A percentile compares a stretch with the other conserved stretches of the same genome.
Conservation (phyloP, 2,113 vertebrate genomes). For the Rhombomys opimus region DNA sequence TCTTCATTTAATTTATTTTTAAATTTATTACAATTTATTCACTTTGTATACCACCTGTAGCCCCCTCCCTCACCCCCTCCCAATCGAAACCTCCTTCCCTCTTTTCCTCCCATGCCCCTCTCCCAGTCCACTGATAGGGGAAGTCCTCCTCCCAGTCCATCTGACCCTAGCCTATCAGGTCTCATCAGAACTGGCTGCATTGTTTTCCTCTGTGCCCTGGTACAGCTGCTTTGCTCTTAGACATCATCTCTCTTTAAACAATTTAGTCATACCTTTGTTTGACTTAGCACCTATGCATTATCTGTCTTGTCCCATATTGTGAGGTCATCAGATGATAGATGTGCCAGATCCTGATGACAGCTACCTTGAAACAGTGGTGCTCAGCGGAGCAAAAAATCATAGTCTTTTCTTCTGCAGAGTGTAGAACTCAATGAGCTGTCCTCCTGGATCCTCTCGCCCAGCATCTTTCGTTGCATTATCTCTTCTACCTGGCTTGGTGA, state of each 20-base stretch:
- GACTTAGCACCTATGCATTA: fast-evolving
- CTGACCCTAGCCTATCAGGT: too few species aligned
- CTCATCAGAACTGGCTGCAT: too few species aligned
- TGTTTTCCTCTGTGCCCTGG: too few species aligned
- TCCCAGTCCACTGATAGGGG: too few species aligned
- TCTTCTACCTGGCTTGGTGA: not conserved
- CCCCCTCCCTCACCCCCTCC: too few species aligned
- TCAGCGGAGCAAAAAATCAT: not conserved
- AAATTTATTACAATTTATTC: too few species aligned
- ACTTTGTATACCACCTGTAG: too few species aligned
- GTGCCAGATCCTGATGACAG: not conserved
- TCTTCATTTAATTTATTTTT: too few species aligned
- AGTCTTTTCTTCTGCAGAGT: not conserved
- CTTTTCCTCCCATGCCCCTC: too few species aligned
- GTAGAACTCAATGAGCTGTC: not conserved
- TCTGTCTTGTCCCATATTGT: not conserved
- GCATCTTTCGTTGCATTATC: not conserved
- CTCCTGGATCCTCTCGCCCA: not conserved
- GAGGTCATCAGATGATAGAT: not conserved
- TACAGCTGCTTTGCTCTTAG: not conserved
- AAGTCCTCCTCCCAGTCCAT: too few species aligned
- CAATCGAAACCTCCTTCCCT: too few species aligned
- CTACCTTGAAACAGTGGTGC: fast-evolving
- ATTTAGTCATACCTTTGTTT: not conserved
- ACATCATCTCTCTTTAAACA: not conserved